Evolutionary conservation across 1,140 invertebrate species (phyloP), one percentile per base, ranked within the genome.

Genomic region (Habropoda laboriosa): DNA sequence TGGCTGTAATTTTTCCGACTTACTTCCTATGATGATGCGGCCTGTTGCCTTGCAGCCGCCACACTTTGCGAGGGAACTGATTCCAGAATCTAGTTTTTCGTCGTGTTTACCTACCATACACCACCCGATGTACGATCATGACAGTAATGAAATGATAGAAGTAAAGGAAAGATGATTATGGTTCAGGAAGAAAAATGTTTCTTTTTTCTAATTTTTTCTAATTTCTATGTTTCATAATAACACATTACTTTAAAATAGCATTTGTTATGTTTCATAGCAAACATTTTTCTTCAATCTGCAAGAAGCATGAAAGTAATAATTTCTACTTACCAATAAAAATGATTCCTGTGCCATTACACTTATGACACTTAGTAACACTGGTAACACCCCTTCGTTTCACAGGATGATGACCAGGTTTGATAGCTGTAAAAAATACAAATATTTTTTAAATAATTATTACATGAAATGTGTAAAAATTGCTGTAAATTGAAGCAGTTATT

Each of bases 341-440:
- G 60, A 97, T 96, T 35, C 97, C 97, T 21, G 96, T 97, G 53
- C 96, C 97, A 91, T 97, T 97, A 91, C 97, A 97, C 88, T 97
- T 97, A 80, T 97, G 96, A 91, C 97, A 97, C 89, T 97, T 97
- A 21, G 96, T 97, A 55, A 97, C 96, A 80, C 96, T 96, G 18
- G 96, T 96, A 55, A 97, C 94, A 80, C 96, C 96, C 91, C 96
- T 94, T 90, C 96, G 95, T 93, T 97, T 97, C 35, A 97, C 96
- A 75, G 96, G 96, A 94, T 97, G 96, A 91, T 96, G 95, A 35
- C 95, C 95, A 72, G 94, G 94, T 91, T 94, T 93, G 76, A 93
- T 93, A 81, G 90, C 92, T 93, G 57, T 27, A 87, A 70, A 81
- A n/a, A 86, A 88, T 73, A 70, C 80, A 85, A 79, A 27, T 73